Evolutionary conservation across 2,888 invertebrate genomes (phyloP), one percentile per base, ranked within the genome.

Genomic region (Pogonocherus hispidulus): DNA sequence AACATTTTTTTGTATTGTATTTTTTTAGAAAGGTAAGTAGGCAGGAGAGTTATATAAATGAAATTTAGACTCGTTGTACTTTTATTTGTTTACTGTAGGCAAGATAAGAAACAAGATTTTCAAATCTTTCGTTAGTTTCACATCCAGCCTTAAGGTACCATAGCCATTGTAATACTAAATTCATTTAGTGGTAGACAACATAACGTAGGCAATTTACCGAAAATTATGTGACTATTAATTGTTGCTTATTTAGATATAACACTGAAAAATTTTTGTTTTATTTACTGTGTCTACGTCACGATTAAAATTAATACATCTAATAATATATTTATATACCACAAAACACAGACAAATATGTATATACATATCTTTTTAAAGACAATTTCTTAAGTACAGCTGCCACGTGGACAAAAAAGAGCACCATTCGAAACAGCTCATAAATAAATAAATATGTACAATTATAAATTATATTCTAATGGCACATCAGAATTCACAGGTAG

Each of bases 401-500:
- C 77, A 22, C 44, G 52, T 54, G 78, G 76, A 68, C 32, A 68
- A 49, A 66, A 63, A 46, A 59, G 69, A 76, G 77, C 77, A 78
- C 78, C 78, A 70, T 76, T 49, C 62, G 75, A 76, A 70, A 74
- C 77, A 78, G 78, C 76, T 73, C 19, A 47, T 47, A 59, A 47
- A 49, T 37, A 41, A 41, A 41, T 41, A 41, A 41, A 20, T 62
- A 62, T 62, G 23, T 51, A 62, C 49, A 62, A 5, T 27, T 22
- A 22, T 51, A 51, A 2, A 20, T n/a, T 35, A 62, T 57, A 23
- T 55, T 52, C 27, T 55, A 65, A 69, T 72, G 69, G 80, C 80
- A 80, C 81, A 75, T 76, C 54, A 63, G 75, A 80, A 79, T 79
- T 78, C 79, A 80, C 79, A 76, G 71, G 23, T 22, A 35, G 47